Base-by-base conservation (phyloP, 2,113 vertebrate genomes). In the Rhinoderma darwinii region DNA sequence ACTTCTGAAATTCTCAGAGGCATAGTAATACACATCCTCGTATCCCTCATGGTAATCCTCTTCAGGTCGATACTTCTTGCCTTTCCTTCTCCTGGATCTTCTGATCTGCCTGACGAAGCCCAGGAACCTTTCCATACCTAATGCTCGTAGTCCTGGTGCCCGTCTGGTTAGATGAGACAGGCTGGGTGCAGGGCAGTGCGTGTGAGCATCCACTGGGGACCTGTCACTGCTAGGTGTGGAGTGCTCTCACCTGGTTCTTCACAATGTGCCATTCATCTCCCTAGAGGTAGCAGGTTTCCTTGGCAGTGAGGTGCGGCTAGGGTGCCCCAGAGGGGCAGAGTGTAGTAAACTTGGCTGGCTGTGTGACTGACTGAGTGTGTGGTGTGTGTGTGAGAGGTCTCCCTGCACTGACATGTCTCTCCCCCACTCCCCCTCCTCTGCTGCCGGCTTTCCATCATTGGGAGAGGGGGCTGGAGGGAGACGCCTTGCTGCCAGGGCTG, bases 31-130 rank as follows among this genome's bases (percentile, higher is more conserved):
- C 89, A 99, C 97, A 89, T 99, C 98, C 93, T 98, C 98, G 4
- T 99, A 99, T 75, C 98, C 98, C 92, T 99, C 98, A 22, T 99
- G 98, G 94, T 99, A 99, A 92, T 99, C 97, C 93, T 99, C 98
- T 91, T 98, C 98, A 0, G 97, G 97, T 25, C 97, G 95, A 93
- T 99, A 99, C 95, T 98, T 97, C 95, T 98, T 98, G 82, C 97
- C 96, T 91, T 98, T 96, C 91, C 98, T 96, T 91, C 97, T 96
- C 90, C 97, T 95, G 0, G 96, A 96, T 88, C 96, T 95, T 88
- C 96, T 92, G 88, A 99, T 97, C 90, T 98, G 96, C 90, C 95
- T 97, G 92, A 99, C 96, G 75, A 99, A 97, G 88, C 96, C 96
- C 92, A 97, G 90, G 92, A 99, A 97, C 90, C 97, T 96, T 81